Base-by-base conservation (phyloP, 2,888 invertebrate species). In the Tupiocoris notatus region DNA sequence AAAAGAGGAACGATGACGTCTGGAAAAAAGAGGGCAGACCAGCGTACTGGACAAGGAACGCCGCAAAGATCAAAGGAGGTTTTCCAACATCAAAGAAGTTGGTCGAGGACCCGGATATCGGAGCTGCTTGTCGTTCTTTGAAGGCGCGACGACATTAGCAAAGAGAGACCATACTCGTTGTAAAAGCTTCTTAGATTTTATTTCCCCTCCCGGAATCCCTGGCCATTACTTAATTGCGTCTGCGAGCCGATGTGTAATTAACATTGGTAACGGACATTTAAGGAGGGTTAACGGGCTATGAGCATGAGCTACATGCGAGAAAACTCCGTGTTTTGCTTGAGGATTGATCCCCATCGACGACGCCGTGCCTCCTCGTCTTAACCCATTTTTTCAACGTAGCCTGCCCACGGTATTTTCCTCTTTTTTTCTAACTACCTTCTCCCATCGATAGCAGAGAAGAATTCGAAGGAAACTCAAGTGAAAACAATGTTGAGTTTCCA, bases 191-290 rank as follows among this genome's bases (percentile, higher is more conserved):
- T 39, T 12, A 39, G 39, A 7, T 39, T 39, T 39, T n/a, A n/a
- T 7, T 39, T 39, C 39, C 39, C 39, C 39, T 39, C 39, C 39
- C 39, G 39, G 39, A 39, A 39, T 39, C 39, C 12, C 39, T 73
- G 73, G 63, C 63, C 73, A 73, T 73, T 73, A 73, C 63, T 73
- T 73, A 73, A 73, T 73, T 73, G 73, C 73, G 73, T 73, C 73
- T 73, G 73, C 62, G 39, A 62, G 61, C 73, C 73, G 62, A 73
- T 62, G 73, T 54, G 73, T 63, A 73, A 73, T 73, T 73, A 73
- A 73, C 73, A 73, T 73, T 73, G 73, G 73, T 73, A 73, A 73
- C 73, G 73, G 73, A n/a, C 62, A 62, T 39, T 39, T 22, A 59
- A 20, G 57, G 70, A 18, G 24, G 23, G 17, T 54, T 61, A 73